Evolutionary conservation across 2,797 vertebrate genomes (phyloP).

Genomic region (Enteromius trimaculatus): DNA sequence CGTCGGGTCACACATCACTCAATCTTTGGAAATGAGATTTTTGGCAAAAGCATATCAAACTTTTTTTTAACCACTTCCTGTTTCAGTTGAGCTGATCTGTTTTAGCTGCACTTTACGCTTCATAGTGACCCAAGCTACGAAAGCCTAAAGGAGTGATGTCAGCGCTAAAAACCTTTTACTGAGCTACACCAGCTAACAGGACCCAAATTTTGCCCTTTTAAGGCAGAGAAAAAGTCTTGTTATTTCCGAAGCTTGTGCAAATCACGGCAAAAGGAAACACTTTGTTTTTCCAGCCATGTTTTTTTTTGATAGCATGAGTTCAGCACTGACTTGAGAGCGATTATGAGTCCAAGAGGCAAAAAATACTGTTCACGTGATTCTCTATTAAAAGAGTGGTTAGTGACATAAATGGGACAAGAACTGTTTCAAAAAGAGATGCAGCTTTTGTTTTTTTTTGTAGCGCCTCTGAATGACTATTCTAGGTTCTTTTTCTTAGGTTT

Average conservation of each 20-base stretch:
- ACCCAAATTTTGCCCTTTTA: conserved; percentile 77
- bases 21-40: neutral
- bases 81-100: conserved; percentile 39
- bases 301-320: conserved; percentile 31
- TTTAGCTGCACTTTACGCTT: conserved; percentile 1
- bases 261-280: conserved; percentile 62
- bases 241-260: conserved; percentile 71
- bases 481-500: neutral
- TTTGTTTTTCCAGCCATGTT: conserved; percentile 57
- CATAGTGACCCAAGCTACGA: conserved; percentile 17
- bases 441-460: neutral
- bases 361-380: neutral
- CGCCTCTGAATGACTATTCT: neutral
- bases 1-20: neutral
- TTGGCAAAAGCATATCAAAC: conserved; percentile 39
- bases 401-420: neutral
- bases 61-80: conserved; percentile 55
- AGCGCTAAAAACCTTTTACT: conserved; percentile 40
- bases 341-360: conserved; percentile 16
- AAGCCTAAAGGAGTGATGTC: conserved; percentile 41
- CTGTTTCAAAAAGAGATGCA: neutral
- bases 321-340: conserved; percentile 51
- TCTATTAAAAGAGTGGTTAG: neutral
- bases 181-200: neutral
- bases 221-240: conserved; percentile 70